Evolutionary conservation across 2,797 vertebrate species (phyloP), one percentile per base, ranked within the genome.

Genomic region (Poecilia gillii): DNA sequence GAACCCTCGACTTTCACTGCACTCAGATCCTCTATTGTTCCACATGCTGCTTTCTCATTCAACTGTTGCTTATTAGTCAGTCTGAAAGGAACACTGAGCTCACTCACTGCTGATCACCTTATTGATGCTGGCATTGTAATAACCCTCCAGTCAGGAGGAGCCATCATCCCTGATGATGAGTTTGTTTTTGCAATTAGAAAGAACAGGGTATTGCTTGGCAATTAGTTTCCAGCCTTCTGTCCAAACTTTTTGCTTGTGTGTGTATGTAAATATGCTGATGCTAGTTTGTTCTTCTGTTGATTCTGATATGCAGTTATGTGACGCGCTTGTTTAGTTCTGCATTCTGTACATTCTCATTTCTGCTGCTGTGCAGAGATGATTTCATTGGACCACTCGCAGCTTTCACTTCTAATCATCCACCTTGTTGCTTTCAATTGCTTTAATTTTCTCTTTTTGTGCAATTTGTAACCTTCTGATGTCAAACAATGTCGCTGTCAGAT

Each of bases 1-100:
- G 86, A 90, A 87, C 81, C 88, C 85, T 84, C 75, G 84, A 81
- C 90, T 92, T 91, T 90, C 88, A 86, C 86, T 66, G 59, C 80
- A 62, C 84, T 92, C 78, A 77, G 72, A 81, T 88, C 78, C 75
- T 84, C 81, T 84, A 72, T 83, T 91, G 81, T 89, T 84, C 68
- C 73, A 77, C 72, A 55, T 13, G 49, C 85, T 74, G 84, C 75
- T 87, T 77, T 81, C 78, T 79, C 81, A 70, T 85, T 89, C 79
- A 85, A 76, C 84, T 39, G 79, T 72, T 72, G 68, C 78, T 18
- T 87, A 47, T 85, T 84, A 83, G 82, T 78, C 81, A 28, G 72
- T 75, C 74, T 87, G 80, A 62, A 79, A 81, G 68, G 45, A 82
- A 73, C 74, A 74, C 84, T 88, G 84, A 87, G 73, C 85, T 88